Evolutionary conservation across 2,797 vertebrate species (phyloP).

Genomic region (Gastrophryne carolinensis): DNA sequence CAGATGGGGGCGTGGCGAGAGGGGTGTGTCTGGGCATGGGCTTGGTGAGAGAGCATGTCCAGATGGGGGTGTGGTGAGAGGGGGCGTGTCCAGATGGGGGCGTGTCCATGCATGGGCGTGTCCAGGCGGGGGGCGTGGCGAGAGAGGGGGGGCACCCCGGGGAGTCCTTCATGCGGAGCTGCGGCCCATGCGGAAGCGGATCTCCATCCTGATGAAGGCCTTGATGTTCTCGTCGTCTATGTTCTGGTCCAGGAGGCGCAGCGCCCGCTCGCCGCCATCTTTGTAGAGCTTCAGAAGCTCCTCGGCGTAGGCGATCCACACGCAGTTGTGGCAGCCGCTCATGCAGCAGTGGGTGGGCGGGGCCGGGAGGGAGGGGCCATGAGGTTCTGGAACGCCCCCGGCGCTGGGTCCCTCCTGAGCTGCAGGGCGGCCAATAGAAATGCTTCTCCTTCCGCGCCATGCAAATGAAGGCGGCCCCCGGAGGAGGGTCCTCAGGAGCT

Average conservation of each 20-base stretch:
- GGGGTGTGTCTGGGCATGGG: no score
- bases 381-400: not conserved
- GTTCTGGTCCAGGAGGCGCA: conserved; percentile 79
- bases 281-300: conserved; percentile 74
- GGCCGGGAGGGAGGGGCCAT: conserved; percentile 54
- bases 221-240: conserved; percentile 86
- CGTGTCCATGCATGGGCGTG: no score
- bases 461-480: not conserved
- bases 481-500: conserved; percentile 4
- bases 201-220: conserved; percentile 85
- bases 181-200: conserved; percentile 65
- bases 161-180: not conserved
- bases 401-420: not conserved
- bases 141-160: no score
- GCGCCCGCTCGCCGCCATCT: conserved; percentile 75
- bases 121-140: no score
- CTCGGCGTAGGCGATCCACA: conserved; percentile 86
- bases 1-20: no score
- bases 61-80: no score
- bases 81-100: no score
- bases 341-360: conserved; percentile 89
- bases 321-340: conserved; percentile 90
- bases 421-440: not conserved
- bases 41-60: no score
- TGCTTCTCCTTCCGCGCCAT: not conserved